Base-by-base conservation (phyloP, 2,797 vertebrate genomes). In the Caiman crocodilus region DNA sequence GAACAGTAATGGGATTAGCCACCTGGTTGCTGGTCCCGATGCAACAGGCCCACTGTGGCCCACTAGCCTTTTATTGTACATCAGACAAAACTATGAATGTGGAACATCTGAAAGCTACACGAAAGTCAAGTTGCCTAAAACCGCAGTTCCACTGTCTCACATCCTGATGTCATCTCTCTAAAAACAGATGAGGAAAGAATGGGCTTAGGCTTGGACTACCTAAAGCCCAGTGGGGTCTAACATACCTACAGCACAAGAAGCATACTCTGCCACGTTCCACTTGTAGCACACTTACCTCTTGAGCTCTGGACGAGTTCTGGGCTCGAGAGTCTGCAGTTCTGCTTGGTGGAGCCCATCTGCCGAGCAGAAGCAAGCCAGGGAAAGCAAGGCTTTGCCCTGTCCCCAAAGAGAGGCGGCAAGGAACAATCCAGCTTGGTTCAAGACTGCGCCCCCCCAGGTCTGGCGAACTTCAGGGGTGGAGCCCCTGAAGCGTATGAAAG, bases 121-220 rank as follows among this genome's bases (percentile, higher is more conserved):
- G 63, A 71, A 64, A 12, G 25, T 16, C 1, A 78, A 28, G 55
- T 82, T 92, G 94, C n/a, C 55, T 6, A 50, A 26, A 64, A 89
- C 7, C 10, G 78, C 21, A 15, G 3, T 85, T 58, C 67, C 32
- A 69, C 23, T 79, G 18, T 84, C 42, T 28, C 42, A 58, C 8
- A 1, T 59, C 57, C 56, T 42, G 35, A 16, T 42, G 88, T 25
- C 14, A 63, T 5, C 42, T 69, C 7, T 60, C 86, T 28, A 26
- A 64, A 56, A n/a, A 28, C 18, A 5, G 14, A 55, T 2, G 77
- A 5, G 11, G 61, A 59, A 0, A 0, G 16, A 84, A 3, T 85
- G 61, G n/a, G 75, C 32, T 3, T 35, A 17, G 1, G 2, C 35
- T 76, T 87, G 6, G 42, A 10, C 42, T 50, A 50, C 42, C 42